Conservation (phyloP, 2,888 invertebrate species). For the Fragum sueziense region DNA sequence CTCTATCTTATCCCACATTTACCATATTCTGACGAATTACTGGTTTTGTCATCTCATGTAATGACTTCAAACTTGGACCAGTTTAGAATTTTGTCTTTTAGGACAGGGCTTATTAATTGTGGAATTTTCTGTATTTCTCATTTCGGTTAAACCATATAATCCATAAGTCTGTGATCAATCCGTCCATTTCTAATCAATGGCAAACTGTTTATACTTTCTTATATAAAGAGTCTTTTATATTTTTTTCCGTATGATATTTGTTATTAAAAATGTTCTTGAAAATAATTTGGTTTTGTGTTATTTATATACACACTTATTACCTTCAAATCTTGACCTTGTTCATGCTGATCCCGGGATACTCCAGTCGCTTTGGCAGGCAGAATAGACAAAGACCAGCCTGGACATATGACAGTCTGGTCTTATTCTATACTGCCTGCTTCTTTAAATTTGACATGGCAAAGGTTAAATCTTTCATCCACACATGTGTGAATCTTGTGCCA, state of each 20-base stretch:
- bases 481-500: too few species aligned
- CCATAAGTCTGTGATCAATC: not conserved
- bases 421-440: too few species aligned
- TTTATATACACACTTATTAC: too few species aligned
- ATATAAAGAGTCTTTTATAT: constrained; percentile 1
- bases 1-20: not conserved
- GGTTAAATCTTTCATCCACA: too few species aligned
- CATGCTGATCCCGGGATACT: too few species aligned
- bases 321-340: too few species aligned
- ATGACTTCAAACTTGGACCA: not conserved
- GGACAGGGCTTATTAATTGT: not conserved
- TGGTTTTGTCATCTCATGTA: too few species aligned
- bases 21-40: not conserved
- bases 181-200: constrained; percentile 3
- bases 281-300: constrained; percentile 8
- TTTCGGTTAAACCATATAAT: not conserved
- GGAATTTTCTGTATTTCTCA: not conserved
- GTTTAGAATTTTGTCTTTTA: not conserved
- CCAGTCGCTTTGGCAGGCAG: too few species aligned
- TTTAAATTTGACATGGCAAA: too few species aligned
- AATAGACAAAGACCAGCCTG: too few species aligned
- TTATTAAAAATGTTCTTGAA: constrained; percentile 18
- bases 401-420: too few species aligned
- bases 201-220: constrained; percentile 19
- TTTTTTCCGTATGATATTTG: constrained; percentile 14